These are phyloP conservation scores for Drosophila mimetica DNA, from an alignment of 2,888 invertebrate species.

Conservation along the genomic window DNA sequence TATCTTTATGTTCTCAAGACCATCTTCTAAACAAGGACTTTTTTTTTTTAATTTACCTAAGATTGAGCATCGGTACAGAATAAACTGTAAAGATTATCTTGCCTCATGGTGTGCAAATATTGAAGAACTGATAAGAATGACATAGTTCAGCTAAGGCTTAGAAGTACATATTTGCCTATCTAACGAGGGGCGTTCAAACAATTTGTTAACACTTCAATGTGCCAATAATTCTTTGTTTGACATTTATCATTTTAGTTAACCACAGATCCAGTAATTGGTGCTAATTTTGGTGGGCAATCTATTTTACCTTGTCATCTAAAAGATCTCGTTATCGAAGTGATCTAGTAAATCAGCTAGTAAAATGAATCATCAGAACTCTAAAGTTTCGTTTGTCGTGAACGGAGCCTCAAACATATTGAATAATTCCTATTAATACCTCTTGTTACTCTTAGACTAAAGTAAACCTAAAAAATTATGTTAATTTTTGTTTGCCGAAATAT, in stretches of 20 bases:
- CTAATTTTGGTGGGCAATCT: neutral
- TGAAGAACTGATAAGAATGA: conserved; percentile 21
- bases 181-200: conserved; percentile 17
- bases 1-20: neutral
- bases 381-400: no score
- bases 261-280: neutral
- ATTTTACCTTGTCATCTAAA: no score
- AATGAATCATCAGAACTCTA: no score
- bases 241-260: neutral
- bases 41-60: no score
- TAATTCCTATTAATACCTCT: no score
- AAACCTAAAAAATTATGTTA: conserved; percentile 5
- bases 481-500: conserved; percentile 15
- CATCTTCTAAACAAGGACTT: no score
- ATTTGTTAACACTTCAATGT: neutral
- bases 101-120: neutral
- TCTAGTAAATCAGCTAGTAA: no score
- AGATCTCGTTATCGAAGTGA: no score
- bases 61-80: neutral
- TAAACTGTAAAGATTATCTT: neutral
- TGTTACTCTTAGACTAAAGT: neutral
- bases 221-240: neutral
- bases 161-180: conserved; percentile 13
- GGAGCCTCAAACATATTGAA: no score
- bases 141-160: conserved; percentile 18